Percentiles rank a stretch among this genome's conserved stretches.
phyloP scores from a whole-genome alignment of 2,113 vertebrate genomes.

The Zingel zingel region DNA sequence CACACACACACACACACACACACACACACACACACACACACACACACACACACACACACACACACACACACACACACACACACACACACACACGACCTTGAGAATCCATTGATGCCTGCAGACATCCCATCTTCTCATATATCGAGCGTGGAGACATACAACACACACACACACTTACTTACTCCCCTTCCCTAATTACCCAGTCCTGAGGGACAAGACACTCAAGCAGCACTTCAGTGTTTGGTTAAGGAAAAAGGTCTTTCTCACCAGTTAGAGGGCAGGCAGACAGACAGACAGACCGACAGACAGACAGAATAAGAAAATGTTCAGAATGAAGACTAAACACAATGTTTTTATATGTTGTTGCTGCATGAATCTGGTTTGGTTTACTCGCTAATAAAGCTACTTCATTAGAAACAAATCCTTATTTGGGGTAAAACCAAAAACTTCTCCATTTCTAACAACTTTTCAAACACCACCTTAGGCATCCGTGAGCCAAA shows the following conservation, averaged over 20 bases:
- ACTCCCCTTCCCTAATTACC: constrained; percentile 61
- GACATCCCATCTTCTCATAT: constrained; percentile 65
- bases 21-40: too few species aligned
- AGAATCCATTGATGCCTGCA: constrained; percentile 55
- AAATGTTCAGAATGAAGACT: not conserved
- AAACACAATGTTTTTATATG: too few species aligned
- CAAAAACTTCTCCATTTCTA: not conserved
- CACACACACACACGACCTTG: constrained; percentile 44
- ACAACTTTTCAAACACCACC: not conserved
- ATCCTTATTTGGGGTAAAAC: not conserved
- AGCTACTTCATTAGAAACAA: not conserved
- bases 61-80: constrained; percentile 47
- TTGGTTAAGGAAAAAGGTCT: constrained; percentile 50
- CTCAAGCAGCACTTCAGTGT: constrained; percentile 56
- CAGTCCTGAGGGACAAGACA: constrained; percentile 45
- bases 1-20: not conserved
- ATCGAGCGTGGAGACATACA: constrained; percentile 26
- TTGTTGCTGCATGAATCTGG: not conserved
- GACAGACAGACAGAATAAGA: constrained; percentile 7
- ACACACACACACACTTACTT: constrained; percentile 10
- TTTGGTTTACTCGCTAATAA: not conserved
- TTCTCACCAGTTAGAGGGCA: constrained; percentile 44
- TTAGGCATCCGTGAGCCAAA: not conserved
- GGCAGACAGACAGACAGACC: constrained; percentile 44
- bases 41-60: constrained; percentile 9